Base-by-base conservation (phyloP, 37 sponge, comb jelly and placozoan species). In the Haliclona indistincta region DNA sequence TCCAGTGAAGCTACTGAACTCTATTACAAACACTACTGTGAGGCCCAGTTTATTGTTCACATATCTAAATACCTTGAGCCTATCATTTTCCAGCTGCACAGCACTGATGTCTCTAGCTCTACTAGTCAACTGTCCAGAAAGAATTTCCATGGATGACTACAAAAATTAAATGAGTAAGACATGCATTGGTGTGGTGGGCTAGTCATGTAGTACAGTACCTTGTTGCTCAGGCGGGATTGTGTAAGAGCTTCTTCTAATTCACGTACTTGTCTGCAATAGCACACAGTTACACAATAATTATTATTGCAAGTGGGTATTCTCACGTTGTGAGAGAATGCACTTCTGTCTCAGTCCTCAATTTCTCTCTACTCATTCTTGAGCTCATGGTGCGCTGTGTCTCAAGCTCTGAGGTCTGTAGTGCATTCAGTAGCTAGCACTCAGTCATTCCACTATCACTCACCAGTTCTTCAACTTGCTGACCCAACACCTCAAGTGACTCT, bases 31-130 rank as follows among this genome's bases (percentile, higher is more conserved):
- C 13, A 17, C 13, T 47, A 47, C 13, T 47, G 49, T 8, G 8
- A 13, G 49, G 13, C 13, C 13, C 13, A 7, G 28, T 58, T 58
- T 58, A 58, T 58, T 8, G n/a, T 20, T 58, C 26, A 8, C n/a
- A n/a, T n/a, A n/a, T 13, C 2, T 28, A 34, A 68, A 65, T n/a
- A 76, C 86, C 74, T 73, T 78, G 43, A 78, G 52, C 2, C 38
- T 64, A 26, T 90, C 91, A 42, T 80, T 77, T 64, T 90, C 86
- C 61, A 80, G 30, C 43, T 81, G 86, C 1, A 62, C 15, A n/a
- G 61, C 35, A 51, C 65, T 84, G 8, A 80, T 49, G 22, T 84
- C 90, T 39, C 58, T 62, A 7, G 85, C 76, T 68, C 71, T 89
- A 65, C 84, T 81, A 7, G 72, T 42, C 44, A 89, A 64, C 29